A percentile compares a stretch with the other conserved stretches of the same genome.
Conservation (phyloP, 2,888 invertebrate genomes). For the Yponomeuta plumbellus region DNA sequence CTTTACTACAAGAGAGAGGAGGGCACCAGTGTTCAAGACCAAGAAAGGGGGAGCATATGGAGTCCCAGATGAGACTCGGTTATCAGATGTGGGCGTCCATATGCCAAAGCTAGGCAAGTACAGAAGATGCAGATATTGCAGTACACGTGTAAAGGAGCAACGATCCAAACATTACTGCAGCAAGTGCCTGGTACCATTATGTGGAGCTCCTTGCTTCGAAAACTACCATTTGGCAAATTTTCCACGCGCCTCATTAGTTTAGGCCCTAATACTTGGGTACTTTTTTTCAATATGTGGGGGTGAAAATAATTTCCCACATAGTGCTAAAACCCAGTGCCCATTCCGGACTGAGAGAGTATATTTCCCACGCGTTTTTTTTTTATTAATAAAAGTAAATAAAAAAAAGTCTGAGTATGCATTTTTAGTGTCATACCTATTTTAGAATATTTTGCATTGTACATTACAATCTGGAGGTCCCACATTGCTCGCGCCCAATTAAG, state of each 20-base stretch:
- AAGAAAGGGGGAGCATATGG: no score
- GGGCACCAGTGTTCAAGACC: no score
- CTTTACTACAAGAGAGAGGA: no score
- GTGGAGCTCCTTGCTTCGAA: conserved; percentile 3
- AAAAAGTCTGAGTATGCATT: conserved; percentile 1
- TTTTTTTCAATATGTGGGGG: conserved; percentile 4
- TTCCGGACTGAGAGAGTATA: no score
- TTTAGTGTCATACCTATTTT: conserved; percentile 8
- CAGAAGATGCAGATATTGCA: conserved; percentile 8
- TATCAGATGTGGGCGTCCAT: no score
- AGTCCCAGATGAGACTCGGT: no score
- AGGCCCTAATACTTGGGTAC: no score
- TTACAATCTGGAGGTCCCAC: no score
- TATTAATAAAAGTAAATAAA: background rate
- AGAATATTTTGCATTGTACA: conserved; percentile 5
- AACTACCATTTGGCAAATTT: background rate
- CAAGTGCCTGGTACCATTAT: conserved; percentile 1
- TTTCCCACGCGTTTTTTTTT: no score
- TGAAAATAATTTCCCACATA: conserved; percentile 9
- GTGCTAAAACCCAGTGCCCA: no score
- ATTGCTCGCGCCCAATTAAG: no score
- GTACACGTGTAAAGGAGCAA: background rate
- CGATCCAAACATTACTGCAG: conserved; percentile 5
- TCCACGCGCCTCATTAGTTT: no score
- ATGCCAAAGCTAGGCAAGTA: conserved; percentile 11